Conservation (phyloP, 2,797 vertebrate genomes). For the Falco peregrinus region DNA sequence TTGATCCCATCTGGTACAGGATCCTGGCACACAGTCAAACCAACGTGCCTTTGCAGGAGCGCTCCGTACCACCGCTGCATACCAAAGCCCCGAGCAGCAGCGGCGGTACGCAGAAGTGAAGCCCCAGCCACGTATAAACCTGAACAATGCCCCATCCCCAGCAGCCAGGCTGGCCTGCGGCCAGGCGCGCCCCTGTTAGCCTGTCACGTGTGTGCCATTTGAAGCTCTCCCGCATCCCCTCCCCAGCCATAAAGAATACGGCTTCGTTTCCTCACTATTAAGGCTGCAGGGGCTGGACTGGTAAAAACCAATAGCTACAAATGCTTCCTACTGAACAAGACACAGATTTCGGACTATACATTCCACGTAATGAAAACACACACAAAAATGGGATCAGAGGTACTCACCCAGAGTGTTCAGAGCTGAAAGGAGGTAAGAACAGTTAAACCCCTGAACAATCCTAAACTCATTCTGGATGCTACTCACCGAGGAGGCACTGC, state of each 20-base stretch:
- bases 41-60: rapidly evolving
- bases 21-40: not conserved
- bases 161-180: not conserved
- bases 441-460: slow-evolving; percentile 46
- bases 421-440: slow-evolving; percentile 61
- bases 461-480: slow-evolving; percentile 66
- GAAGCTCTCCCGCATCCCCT: slow-evolving; percentile 1
- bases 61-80: not conserved
- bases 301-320: not conserved
- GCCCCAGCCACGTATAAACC: rapidly evolving
- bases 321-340: not conserved
- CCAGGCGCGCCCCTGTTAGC: not conserved
- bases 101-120: not conserved
- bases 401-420: slow-evolving; percentile 76
- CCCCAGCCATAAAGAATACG: not conserved
- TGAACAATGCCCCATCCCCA: rapidly evolving
- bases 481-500: slow-evolving; percentile 85
- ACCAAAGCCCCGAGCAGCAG: not conserved
- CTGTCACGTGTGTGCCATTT: not conserved
- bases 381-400: slow-evolving; percentile 23
- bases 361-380: not conserved
- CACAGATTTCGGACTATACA: not conserved
- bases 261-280: not conserved
- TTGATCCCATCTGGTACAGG: not conserved
- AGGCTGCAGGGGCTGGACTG: not conserved